These are phyloP conservation scores for Eueremaeus valkanovi DNA, from an alignment of 2,888 invertebrate genomes.

Conservation along the genomic window DNA sequence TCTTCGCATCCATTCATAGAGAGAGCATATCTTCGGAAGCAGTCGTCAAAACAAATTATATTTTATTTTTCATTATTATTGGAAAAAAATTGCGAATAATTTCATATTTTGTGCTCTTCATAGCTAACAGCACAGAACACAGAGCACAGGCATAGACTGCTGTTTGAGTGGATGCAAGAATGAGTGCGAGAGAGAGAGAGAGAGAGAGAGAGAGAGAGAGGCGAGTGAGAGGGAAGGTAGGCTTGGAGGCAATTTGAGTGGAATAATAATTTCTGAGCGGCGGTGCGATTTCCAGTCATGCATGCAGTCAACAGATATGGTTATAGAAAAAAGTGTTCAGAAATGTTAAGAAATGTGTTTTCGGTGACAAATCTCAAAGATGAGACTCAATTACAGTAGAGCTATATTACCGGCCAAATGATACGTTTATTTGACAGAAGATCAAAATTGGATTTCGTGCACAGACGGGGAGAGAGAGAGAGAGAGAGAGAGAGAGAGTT, in stretches of 20 bases:
- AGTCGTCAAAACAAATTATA: conserved; percentile 32
- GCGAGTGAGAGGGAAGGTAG: background rate
- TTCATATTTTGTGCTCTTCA: conserved; percentile 29
- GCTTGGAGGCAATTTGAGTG: conserved; percentile 13
- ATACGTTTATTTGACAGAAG: conserved; percentile 35
- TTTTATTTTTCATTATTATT: conserved; percentile 33
- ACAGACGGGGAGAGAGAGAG: too few relatives aligned
- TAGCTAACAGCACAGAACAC: background rate
- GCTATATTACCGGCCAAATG: conserved; percentile 2
- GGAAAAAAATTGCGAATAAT: conserved; percentile 8
- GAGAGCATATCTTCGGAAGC: conserved; percentile 16
- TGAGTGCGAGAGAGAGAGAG: background rate
- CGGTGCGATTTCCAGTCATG: conserved; percentile 6
- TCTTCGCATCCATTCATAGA: conserved; percentile 16
- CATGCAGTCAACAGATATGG: conserved; percentile 4
- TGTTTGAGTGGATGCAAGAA: background rate
- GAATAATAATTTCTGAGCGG: conserved; percentile 33
- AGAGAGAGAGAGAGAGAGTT: background rate
- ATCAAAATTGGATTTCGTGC: conserved; percentile 34
- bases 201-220: conserved; percentile 26
- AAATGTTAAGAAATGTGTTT: conserved; percentile 23
- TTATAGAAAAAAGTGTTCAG: background rate
- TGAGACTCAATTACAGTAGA: conserved; percentile 29
- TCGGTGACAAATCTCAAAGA: conserved; percentile 33
- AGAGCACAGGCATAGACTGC: too few relatives aligned